These are phyloP conservation scores for Sebastes hopkinsi DNA, from an alignment of 2,797 vertebrate genomes.

Conservation along the genomic window DNA sequence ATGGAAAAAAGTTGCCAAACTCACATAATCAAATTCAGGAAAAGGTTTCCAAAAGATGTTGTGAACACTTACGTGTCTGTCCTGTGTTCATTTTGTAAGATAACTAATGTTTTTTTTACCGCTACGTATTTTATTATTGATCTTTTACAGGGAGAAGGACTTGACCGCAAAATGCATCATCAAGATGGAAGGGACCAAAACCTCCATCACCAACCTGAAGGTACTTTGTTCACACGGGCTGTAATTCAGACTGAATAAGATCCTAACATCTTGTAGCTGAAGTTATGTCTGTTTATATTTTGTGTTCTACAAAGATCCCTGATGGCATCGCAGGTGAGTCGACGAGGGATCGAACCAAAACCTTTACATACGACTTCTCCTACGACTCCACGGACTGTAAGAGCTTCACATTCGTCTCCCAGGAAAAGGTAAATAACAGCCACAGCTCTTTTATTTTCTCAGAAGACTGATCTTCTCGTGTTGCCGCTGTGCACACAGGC, in stretches of 20 bases:
- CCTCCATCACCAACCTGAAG: slow-evolving; percentile 93
- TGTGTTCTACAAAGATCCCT: slow-evolving; percentile 77
- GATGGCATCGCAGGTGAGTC: slow-evolving; percentile 88
- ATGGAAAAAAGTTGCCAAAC: too few relatives aligned
- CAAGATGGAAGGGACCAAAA: slow-evolving; percentile 93
- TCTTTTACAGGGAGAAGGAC: slow-evolving; percentile 89
- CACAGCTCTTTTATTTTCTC: background rate
- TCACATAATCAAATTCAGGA: too few relatives aligned
- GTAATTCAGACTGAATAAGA: background rate
- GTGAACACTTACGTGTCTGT: background rate
- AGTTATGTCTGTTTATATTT: fast-evolving
- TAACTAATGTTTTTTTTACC: background rate
- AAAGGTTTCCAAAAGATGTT: background rate
- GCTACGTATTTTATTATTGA: background rate
- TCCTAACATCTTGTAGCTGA: background rate
- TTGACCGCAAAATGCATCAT: slow-evolving; percentile 92
- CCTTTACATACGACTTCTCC: slow-evolving; percentile 96
- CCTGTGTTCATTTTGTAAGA: background rate
- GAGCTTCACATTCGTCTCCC: slow-evolving; percentile 87
- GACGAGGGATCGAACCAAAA: slow-evolving; percentile 89
- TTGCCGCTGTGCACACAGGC: too few relatives aligned
- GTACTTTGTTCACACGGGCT: slow-evolving; percentile 56
- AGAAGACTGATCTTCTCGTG: too few relatives aligned
- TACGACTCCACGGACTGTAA: slow-evolving; percentile 91
- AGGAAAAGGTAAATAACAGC: slow-evolving; percentile 88